phyloP scores from a whole-genome alignment of 2,888 invertebrate species.

The Toxonevra muliebris region DNA sequence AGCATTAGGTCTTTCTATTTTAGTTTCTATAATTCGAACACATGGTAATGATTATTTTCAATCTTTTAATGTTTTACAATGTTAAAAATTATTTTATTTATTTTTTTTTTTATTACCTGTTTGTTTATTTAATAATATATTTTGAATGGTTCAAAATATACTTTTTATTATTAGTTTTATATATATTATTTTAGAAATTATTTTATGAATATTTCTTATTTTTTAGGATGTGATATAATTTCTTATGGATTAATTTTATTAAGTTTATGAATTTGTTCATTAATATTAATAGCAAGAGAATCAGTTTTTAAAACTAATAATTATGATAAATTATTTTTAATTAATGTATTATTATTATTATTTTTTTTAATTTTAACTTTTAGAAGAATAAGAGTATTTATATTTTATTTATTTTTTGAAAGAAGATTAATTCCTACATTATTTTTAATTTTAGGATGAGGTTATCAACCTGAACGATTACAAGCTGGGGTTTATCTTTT shows the following conservation, averaged over 20 bases:
- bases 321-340: constrained; percentile 67
- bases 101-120: constrained; percentile 67
- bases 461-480: constrained; percentile 75
- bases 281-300: constrained; percentile 70
- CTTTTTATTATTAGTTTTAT: constrained; percentile 67
- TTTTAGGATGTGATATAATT: constrained; percentile 67
- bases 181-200: constrained; percentile 64
- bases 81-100: constrained; percentile 58
- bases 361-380: constrained; percentile 70
- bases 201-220: constrained; percentile 54
- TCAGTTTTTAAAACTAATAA: constrained; percentile 66
- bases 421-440: constrained; percentile 74
- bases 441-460: constrained; percentile 74
- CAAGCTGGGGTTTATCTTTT: constrained; percentile 74
- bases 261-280: constrained; percentile 70
- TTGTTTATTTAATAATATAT: constrained; percentile 67
- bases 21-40: constrained; percentile 71
- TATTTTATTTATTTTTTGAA: constrained; percentile 79
- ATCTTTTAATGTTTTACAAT: constrained; percentile 70
- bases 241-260: constrained; percentile 69
- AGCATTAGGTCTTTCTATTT: constrained; percentile 71
- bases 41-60: constrained; percentile 74
- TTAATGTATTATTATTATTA: constrained; percentile 68
- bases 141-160: constrained; percentile 68
- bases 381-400: constrained; percentile 69